A percentile compares a stretch with the other conserved stretches of the same genome.
Evolutionary conservation across 2,888 invertebrate genomes (phyloP).

Genomic region (Arrhopalites spinosus): DNA sequence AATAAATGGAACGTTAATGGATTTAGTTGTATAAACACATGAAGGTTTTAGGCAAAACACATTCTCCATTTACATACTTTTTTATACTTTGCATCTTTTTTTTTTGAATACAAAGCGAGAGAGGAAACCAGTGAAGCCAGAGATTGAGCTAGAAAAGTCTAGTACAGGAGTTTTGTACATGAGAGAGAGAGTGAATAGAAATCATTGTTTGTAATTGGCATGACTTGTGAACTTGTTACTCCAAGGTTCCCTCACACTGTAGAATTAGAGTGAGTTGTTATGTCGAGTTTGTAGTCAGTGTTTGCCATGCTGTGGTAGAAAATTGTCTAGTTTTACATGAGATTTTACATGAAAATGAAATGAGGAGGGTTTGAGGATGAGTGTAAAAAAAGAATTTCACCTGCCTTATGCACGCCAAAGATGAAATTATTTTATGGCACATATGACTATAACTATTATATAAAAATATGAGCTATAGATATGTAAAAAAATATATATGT

Average conservation of each 20-base stretch:
- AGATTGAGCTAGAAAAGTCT: neutral
- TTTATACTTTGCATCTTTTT: neutral
- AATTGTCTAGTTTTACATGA: neutral
- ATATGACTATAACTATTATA: neutral
- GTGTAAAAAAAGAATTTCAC: constrained; percentile 1
- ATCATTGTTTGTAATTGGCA: constrained; percentile 18
- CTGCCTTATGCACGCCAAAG: neutral
- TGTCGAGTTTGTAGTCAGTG: neutral
- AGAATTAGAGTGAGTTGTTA: too few relatives aligned
- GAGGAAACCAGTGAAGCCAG: neutral
- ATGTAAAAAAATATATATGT: neutral
- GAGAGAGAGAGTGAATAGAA: neutral
- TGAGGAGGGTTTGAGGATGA: neutral
- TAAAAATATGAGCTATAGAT: neutral
- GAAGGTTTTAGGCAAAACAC: constrained; percentile 38
- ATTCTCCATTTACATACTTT: constrained; percentile 31
- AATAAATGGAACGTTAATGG: constrained; percentile 39
- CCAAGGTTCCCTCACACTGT: neutral
- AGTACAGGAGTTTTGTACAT: too few relatives aligned
- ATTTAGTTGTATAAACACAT: constrained; percentile 41
- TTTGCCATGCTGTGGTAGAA: neutral
- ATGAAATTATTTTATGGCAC: constrained; percentile 23
- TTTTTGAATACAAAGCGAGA: neutral
- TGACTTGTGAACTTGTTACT: constrained; percentile 10
- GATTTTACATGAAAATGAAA: neutral